These are phyloP conservation scores for Leptonema lineaticorne DNA, from an alignment of 1,140 invertebrate species.

Conservation along the genomic window DNA sequence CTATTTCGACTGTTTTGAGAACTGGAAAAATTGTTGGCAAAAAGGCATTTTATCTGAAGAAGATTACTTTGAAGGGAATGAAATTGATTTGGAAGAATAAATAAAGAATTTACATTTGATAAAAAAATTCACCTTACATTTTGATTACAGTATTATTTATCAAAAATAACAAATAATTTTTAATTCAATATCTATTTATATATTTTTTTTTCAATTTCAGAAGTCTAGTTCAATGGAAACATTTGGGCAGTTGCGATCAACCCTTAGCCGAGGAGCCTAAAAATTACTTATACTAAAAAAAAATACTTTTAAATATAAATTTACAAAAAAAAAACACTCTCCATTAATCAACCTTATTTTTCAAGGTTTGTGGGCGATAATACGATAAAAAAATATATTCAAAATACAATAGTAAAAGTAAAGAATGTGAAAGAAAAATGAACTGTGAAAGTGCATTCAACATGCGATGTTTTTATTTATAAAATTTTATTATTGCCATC, in stretches of 20 bases:
- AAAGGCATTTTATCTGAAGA: too few species aligned
- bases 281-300: conserved; percentile 52
- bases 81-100: too few species aligned
- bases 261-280: conserved; percentile 55
- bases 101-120: too few species aligned
- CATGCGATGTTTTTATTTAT: neutral
- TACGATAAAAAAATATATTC: too few species aligned
- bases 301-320: neutral
- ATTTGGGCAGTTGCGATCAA: conserved; percentile 53
- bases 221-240: conserved; percentile 51
- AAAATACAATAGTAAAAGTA: too few species aligned
- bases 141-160: too few species aligned
- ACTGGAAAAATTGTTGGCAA: too few species aligned
- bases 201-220: conserved; percentile 44
- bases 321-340: too few species aligned
- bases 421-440: too few species aligned
- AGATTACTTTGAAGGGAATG: too few species aligned
- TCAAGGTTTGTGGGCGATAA: conserved; percentile 1
- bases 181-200: neutral
- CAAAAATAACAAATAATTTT: neutral
- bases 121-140: too few species aligned
- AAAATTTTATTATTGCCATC: conserved; percentile 25
- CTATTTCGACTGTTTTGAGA: too few species aligned
- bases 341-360: conserved; percentile 11
- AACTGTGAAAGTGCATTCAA: neutral